Evolutionary conservation across 2,797 vertebrate species (phyloP).

Genomic region (Pipistrellus pipistrellus): DNA sequence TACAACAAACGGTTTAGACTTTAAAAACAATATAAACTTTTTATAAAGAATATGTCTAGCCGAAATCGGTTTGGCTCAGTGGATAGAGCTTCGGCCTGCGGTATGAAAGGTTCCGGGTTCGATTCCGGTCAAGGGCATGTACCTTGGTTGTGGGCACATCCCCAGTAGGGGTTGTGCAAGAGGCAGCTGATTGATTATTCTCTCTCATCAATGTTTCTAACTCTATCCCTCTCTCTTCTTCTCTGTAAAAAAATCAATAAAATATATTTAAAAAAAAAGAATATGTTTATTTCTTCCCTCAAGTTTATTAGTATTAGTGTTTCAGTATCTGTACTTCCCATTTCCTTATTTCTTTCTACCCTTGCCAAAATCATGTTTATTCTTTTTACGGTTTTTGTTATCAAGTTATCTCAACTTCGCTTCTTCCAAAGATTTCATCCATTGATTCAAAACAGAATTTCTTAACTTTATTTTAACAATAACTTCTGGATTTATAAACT

Average conservation of each 20-base stretch:
- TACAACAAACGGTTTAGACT: constrained; percentile 25
- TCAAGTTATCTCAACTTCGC: constrained; percentile 7
- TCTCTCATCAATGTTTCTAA: too few species aligned
- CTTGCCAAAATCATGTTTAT: not conserved
- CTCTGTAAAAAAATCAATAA: too few species aligned
- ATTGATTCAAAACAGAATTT: constrained; percentile 54
- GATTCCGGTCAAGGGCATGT: too few species aligned
- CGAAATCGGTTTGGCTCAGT: too few species aligned
- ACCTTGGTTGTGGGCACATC: too few species aligned
- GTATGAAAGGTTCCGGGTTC: too few species aligned
- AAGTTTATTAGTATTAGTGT: constrained; percentile 4
- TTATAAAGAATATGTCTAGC: not conserved
- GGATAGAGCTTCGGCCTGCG: too few species aligned
- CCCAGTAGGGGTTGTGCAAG: too few species aligned
- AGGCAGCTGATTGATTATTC: too few species aligned
- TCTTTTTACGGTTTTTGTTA: constrained; percentile 49
- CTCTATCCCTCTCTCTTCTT: too few species aligned
- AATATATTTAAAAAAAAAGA: not conserved
- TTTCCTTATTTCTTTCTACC: constrained; percentile 23
- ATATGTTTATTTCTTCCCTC: not conserved
- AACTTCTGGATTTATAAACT: not conserved
- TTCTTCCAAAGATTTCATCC: constrained; percentile 34
- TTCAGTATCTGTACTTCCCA: not conserved
- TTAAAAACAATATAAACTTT: not conserved
- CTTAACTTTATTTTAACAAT: constrained; percentile 21